Percentiles rank a stretch among this genome's conserved stretches.
Evolutionary conservation across 2,113 vertebrate genomes (phyloP).

Genomic region (Silurus meridionalis): DNA sequence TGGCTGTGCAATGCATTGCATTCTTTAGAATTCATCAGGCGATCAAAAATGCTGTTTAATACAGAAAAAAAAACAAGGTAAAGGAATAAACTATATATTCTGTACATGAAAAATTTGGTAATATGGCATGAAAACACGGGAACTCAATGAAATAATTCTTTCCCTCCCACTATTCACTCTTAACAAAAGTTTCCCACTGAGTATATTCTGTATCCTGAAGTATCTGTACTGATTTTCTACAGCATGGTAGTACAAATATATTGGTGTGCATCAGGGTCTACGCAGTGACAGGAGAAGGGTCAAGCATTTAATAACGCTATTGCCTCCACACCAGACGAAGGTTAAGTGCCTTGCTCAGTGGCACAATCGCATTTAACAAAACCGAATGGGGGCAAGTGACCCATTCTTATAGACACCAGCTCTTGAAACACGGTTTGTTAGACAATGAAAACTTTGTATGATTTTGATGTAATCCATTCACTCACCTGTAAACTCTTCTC

Average conservation of each 20-base stretch:
- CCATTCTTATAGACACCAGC: conserved; percentile 13
- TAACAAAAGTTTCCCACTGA: background rate
- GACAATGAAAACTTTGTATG: background rate
- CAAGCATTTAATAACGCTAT: background rate
- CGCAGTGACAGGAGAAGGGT: conserved; percentile 13
- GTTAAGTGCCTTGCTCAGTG: conserved; percentile 27
- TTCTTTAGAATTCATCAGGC: background rate
- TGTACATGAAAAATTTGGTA: background rate
- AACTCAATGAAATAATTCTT: background rate
- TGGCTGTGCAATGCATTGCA: background rate
- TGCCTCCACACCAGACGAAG: conserved; percentile 1
- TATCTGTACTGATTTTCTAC: background rate
- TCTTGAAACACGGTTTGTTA: conserved; percentile 6
- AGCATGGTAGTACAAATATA: background rate
- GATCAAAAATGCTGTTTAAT: background rate
- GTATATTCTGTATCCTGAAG: conserved; percentile 1
- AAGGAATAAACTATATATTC: background rate
- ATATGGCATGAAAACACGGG: conserved; percentile 12
- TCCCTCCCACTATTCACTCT: too few species aligned
- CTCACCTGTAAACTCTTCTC: background rate
- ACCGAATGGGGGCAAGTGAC: background rate
- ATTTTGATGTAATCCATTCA: background rate
- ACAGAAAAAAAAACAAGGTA: background rate
- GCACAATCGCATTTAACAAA: background rate
- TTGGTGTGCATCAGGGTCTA: conserved; percentile 13